Conservation (phyloP, 2,113 vertebrate genomes). For the Lethenteron reissneri region DNA sequence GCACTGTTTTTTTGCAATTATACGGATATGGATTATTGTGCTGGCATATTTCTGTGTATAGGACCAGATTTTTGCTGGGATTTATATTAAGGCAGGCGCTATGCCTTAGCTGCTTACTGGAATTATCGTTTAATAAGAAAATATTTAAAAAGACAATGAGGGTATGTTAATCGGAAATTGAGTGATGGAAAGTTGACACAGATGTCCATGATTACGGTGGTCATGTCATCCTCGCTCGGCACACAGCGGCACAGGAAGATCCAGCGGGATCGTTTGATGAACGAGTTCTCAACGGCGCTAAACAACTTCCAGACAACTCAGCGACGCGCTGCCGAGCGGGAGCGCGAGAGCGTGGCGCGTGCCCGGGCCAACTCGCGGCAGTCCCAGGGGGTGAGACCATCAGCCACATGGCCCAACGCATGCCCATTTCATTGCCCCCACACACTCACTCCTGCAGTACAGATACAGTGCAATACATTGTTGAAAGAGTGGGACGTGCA, state of each 20-base stretch:
- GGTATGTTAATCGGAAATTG: too few species aligned
- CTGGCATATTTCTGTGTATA: too few species aligned
- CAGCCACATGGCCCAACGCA: too few species aligned
- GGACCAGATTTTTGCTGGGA: background rate
- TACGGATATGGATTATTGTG: too few species aligned
- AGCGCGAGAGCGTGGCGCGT: conserved; percentile 76
- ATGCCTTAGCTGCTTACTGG: conserved; percentile 2
- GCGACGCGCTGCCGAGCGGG: conserved; percentile 59
- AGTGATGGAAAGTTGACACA: background rate
- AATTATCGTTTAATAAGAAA: background rate
- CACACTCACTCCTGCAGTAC: too few species aligned
- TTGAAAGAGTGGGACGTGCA: too few species aligned
- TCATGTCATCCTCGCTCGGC: conserved; percentile 7
- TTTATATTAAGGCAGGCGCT: background rate
- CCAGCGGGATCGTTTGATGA: conserved; percentile 66
- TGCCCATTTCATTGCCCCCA: too few species aligned
- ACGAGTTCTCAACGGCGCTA: conserved; percentile 57
- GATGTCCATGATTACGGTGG: background rate
- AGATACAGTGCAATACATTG: too few species aligned
- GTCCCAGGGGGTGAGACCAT: conserved; percentile 17
- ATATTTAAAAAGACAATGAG: too few species aligned
- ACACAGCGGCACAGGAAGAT: conserved; percentile 69
- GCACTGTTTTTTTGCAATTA: too few species aligned
- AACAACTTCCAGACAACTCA: conserved; percentile 66
- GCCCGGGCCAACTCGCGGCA: conserved; percentile 70